Percentiles rank a stretch among this genome's conserved stretches.
Conservation (phyloP, 2,888 invertebrate genomes). For the Portevinia maculata region DNA sequence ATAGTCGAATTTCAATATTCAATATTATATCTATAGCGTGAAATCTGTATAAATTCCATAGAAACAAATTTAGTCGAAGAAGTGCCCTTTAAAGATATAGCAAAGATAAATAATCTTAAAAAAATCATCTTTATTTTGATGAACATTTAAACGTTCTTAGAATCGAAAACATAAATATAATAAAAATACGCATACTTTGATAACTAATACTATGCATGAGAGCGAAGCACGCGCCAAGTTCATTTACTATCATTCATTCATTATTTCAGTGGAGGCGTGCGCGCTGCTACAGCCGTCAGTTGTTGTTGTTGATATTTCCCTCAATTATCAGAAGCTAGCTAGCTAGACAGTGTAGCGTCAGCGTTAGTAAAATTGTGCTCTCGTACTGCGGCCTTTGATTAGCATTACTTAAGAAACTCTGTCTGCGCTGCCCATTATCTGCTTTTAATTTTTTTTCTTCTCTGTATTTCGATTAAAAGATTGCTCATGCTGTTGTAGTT, state of each 20-base stretch:
- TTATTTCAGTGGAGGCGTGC: slow-evolving; percentile 29
- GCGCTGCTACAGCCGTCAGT: neutral
- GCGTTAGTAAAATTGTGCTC: slow-evolving; percentile 55
- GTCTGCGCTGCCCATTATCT: slow-evolving; percentile 43
- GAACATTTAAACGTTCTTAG: neutral
- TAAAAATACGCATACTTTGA: neutral
- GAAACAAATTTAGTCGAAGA: too few species aligned
- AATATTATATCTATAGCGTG: too few species aligned
- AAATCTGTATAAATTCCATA: too few species aligned
- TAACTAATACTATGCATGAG: slow-evolving; percentile 11
- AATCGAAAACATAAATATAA: neutral
- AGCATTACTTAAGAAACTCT: slow-evolving; percentile 46
- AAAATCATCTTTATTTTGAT: neutral
- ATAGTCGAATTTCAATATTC: too few species aligned
- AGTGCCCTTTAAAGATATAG: too few species aligned
- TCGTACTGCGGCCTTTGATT: slow-evolving; percentile 57
- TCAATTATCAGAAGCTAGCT: slow-evolving; percentile 47
- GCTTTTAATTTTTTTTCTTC: slow-evolving; percentile 29
- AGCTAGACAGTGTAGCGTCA: slow-evolving; percentile 66
- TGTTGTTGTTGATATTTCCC: slow-evolving; percentile 48
- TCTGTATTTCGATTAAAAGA: slow-evolving; percentile 38
- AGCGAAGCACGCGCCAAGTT: slow-evolving; percentile 26
- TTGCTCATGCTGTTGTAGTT: slow-evolving; percentile 28
- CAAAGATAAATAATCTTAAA: too few species aligned
- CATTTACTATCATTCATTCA: slow-evolving; percentile 63